Base-by-base conservation (phyloP, 2,113 vertebrate genomes). In the Plectropomus leopardus region DNA sequence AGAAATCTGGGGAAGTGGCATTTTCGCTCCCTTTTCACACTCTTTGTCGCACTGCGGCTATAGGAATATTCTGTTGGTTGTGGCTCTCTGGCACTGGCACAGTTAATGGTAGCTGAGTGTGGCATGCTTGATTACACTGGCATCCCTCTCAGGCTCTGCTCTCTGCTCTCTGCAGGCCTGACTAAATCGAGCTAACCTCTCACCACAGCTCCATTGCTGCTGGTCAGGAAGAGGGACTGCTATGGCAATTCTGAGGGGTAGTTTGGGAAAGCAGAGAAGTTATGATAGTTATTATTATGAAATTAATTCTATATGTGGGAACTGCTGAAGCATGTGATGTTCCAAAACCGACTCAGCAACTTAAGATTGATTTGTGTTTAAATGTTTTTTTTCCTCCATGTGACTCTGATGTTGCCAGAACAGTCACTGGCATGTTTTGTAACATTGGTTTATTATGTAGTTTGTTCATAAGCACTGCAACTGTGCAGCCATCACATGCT, bases 51-150 rank as follows among this genome's bases (percentile, higher is more conserved):
- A 90, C 9, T 90, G 91, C 85, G 73, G 80, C 90, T 75, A 40
- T 30, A 28, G 75, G 78, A 84, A 78, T 82, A 64, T 79, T 90
- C 81, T 26, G 79, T 28, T 86, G 86, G 84, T 74, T 57, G 74
- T 23, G 73, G 80, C 86, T 88, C 58, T 57, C 82, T 88, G 92
- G 86, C 86, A 83, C 76, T 70, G 86, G 87, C 91, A 91, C 87
- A 30, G 87, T 91, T 91, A 88, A 89, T 85, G 86, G 86, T 96
- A 95, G 96, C 92, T 95, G 95, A 94, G 94, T 95, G 91, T 93
- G 93, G 95, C 94, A 85, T 87, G 94, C 91, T 92, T 94, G 93
- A 96, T 95, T 94, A 95, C 94, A 90, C 94, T 96, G 96, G 96
- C 95, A 95, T 92, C 88, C 94, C 92, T 94, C 95, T 94, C 94